phyloP scores from a whole-genome alignment of 2,888 invertebrate species.

The Tribolium freemani region DNA sequence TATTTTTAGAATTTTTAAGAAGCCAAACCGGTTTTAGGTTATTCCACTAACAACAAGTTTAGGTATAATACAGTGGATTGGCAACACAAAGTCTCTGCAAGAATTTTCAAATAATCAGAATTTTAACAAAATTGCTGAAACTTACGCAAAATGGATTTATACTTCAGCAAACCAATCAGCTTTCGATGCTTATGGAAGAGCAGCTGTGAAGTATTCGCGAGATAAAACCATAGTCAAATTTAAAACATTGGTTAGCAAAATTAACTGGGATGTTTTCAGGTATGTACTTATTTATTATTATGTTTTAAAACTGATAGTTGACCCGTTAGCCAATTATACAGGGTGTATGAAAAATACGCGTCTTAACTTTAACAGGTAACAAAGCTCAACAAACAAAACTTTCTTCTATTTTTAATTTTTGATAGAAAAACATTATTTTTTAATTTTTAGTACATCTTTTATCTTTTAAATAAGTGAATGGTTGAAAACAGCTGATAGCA shows the following conservation, averaged over 20 bases:
- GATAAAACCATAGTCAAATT: slow-evolving; percentile 64
- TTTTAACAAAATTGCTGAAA: slow-evolving; percentile 24
- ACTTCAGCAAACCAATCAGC: not conserved
- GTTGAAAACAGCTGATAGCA: too few relatives aligned
- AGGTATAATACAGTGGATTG: slow-evolving; percentile 80
- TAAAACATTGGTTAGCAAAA: slow-evolving; percentile 64
- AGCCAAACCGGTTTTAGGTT: slow-evolving; percentile 65
- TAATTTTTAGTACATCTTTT: too few relatives aligned
- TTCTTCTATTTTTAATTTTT: too few relatives aligned
- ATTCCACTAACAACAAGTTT: slow-evolving; percentile 75
- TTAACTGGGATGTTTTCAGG: slow-evolving; percentile 70
- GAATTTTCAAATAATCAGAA: slow-evolving; percentile 63
- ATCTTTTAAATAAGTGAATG: too few relatives aligned
- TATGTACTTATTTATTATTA: slow-evolving; percentile 51
- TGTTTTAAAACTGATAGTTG: not conserved
- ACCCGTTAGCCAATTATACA: too few relatives aligned
- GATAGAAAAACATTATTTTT: too few relatives aligned
- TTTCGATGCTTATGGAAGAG: slow-evolving; percentile 56
- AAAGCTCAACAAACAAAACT: too few relatives aligned
- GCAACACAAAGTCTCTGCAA: slow-evolving; percentile 72
- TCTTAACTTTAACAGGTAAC: too few relatives aligned
- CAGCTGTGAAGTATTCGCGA: slow-evolving; percentile 60
- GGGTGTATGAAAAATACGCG: too few relatives aligned
- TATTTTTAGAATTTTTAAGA: not conserved
- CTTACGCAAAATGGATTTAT: slow-evolving; percentile 60